Evolutionary conservation across 2,113 vertebrate species (phyloP).

Genomic region (Sylvietta virens): DNA sequence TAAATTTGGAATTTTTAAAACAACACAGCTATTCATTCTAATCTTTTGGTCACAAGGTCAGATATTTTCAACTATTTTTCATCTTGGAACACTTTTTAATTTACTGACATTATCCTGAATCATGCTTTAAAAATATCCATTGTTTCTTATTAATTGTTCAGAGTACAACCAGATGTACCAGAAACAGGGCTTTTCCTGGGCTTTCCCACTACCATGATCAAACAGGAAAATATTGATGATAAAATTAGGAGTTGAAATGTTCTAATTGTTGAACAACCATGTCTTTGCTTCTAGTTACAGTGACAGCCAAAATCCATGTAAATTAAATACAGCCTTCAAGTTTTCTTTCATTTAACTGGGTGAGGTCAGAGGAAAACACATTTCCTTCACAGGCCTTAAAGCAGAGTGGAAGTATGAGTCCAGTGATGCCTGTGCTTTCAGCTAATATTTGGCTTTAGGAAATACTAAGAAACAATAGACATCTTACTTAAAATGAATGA

Average conservation of each 20-base stretch:
- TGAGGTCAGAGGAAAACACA: background rate
- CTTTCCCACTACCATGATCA: background rate
- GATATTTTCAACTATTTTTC: background rate
- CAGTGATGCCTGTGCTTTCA: background rate
- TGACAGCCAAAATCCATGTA: background rate
- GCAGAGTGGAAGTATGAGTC: background rate
- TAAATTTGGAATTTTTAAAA: background rate
- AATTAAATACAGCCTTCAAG: background rate
- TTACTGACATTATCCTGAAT: background rate
- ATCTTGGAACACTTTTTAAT: background rate
- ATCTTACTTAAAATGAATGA: background rate
- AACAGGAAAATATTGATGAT: background rate
- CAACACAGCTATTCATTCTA: background rate
- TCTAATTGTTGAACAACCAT: background rate
- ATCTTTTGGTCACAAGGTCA: background rate
- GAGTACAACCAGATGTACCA: background rate
- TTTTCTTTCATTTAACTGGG: background rate
- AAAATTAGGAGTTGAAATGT: background rate
- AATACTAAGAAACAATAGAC: background rate
- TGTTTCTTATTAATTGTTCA: background rate
- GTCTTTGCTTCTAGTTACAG: background rate
- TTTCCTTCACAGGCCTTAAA: background rate
- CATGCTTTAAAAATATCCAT: background rate
- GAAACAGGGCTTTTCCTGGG: background rate
- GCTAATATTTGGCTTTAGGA: background rate